These are phyloP conservation scores for Amiota minor DNA, from an alignment of 2,888 invertebrate genomes.

Conservation along the genomic window DNA sequence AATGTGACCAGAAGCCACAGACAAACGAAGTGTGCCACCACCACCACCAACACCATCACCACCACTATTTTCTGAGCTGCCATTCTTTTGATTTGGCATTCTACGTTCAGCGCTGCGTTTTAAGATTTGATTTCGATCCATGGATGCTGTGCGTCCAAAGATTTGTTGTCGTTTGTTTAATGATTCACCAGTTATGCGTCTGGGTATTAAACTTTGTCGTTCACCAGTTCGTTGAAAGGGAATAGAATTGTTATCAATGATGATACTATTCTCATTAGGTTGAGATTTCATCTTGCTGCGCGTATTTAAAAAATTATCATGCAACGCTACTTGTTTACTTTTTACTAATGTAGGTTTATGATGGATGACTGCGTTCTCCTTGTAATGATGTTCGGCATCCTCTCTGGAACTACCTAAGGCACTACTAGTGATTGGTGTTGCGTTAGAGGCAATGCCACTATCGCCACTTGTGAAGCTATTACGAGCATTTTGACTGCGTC, in stretches of 20 bases:
- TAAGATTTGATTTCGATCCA: slow-evolving; percentile 69
- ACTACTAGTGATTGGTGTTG: slow-evolving; percentile 23
- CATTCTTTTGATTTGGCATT: slow-evolving; percentile 38
- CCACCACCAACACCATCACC: neutral
- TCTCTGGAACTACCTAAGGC: neutral
- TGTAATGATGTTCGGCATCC: neutral
- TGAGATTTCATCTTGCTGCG: slow-evolving; percentile 45
- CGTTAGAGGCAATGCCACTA: slow-evolving; percentile 62
- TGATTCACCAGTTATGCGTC: slow-evolving; percentile 49
- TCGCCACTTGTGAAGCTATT: slow-evolving; percentile 61
- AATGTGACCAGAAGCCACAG: no score
- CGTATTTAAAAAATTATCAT: slow-evolving; percentile 32
- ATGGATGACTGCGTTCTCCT: neutral
- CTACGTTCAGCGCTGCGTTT: slow-evolving; percentile 48
- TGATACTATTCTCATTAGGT: slow-evolving; percentile 30
- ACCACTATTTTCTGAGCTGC: slow-evolving; percentile 18
- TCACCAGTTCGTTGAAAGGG: slow-evolving; percentile 56
- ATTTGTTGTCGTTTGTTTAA: slow-evolving; percentile 45
- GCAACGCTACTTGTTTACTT: slow-evolving; percentile 16
- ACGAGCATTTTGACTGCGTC: slow-evolving; percentile 56
- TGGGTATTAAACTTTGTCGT: slow-evolving; percentile 66
- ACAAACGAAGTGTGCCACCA: neutral
- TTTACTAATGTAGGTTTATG: slow-evolving; percentile 22
- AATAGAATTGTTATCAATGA: neutral
- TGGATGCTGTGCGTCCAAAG: slow-evolving; percentile 64